Evolutionary conservation across 1,140 invertebrate genomes (phyloP), one percentile per base, ranked within the genome.

Genomic region (Aleiodes sp.): DNA sequence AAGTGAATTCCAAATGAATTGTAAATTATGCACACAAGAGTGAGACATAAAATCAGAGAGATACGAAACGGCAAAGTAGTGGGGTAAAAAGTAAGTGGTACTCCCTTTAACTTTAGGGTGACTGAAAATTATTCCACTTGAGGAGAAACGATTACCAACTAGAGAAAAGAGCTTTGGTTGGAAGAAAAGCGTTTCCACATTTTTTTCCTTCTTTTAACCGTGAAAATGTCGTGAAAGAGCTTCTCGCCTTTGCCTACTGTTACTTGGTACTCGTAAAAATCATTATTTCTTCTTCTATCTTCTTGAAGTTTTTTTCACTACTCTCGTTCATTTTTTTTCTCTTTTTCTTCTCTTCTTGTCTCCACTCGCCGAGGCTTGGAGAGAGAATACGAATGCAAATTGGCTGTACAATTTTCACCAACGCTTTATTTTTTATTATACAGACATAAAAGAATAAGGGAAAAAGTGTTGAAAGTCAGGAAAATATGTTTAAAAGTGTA

Each of bases 121-220:
- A 52, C 46, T 52, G 46, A 68, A 70, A 66, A 76, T 76, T 76
- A 73, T 76, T 76, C 72, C 70, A 70, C 72, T 72, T 61, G 65
- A 73, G n/a, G 37, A 65, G 68, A 65, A 73, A 66, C 72, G 74
- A 76, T 76, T 76, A 76, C 37, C 28, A 28, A 57, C 29, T 26
- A 56, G 41, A 70, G 56, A 72, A 57, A 57, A 35, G 52, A 63
- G 68, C 29, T 16, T 46, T 52, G 12, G 37, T 41, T 21, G n/a
- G 52, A 37, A 33, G 65, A 68, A 59, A 28, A 12, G 57, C 39
- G 57, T 60, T 52, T 24, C 46, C 46, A 1, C 10, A 4, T 41
- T 24, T 52, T 52, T 52, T 52, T 52, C 10, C 35, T 19, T n/a
- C n/a, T n/a, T n/a, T n/a, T n/a, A n/a, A n/a, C 37, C 21, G 24